Evolutionary conservation across 2,113 vertebrate genomes (phyloP), one percentile per base, ranked within the genome.

Genomic region (Larimichthys crocea): DNA sequence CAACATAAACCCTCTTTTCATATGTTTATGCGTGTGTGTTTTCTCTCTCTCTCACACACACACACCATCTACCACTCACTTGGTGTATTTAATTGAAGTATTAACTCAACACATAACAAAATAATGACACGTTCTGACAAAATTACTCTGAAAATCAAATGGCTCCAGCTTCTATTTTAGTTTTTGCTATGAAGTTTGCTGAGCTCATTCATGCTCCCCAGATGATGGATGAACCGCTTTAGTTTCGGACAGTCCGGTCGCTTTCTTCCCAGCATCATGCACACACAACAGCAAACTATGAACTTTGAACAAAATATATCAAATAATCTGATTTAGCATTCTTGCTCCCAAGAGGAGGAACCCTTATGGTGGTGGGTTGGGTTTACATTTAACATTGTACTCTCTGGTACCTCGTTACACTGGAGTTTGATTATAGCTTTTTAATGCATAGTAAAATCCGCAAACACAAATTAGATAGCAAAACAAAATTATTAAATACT

Each of bases 1-100:
- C 84, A 84, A 74, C 74, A 87, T n/a, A 64, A 83, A 71, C 20
- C 57, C 49, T 81, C n/a, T 40, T 67, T 78, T 50, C 48, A 49
- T 72, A 15, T 66, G 16, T 60, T 1, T 52, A n/a, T 56, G 46
- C 57, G n/a, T 62, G 22, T 62, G 26, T 63, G 26, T 70, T 19
- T 70, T 40, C 44, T 31, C 44, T 14, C 44, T 46, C 44, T 46
- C 11, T 44, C 44, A 1, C 56, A 29, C 14, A 9, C 22, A 29
- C 29, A 61, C 16, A 19, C 1, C 5, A 15, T 46, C 40, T 16
- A 46, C n/a, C 40, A 22, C n/a, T 46, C 3, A 10, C 20, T 79
- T 29, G 10, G 1, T 70, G 16, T n/a, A 14, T 19, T 50, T 26
- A 15, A 16, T 22, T 55, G 0, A 22, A 56, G 46, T 74, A 49